These are phyloP conservation scores for Tiliacea citrago DNA, from an alignment of 2,888 invertebrate genomes.

Conservation along the genomic window DNA sequence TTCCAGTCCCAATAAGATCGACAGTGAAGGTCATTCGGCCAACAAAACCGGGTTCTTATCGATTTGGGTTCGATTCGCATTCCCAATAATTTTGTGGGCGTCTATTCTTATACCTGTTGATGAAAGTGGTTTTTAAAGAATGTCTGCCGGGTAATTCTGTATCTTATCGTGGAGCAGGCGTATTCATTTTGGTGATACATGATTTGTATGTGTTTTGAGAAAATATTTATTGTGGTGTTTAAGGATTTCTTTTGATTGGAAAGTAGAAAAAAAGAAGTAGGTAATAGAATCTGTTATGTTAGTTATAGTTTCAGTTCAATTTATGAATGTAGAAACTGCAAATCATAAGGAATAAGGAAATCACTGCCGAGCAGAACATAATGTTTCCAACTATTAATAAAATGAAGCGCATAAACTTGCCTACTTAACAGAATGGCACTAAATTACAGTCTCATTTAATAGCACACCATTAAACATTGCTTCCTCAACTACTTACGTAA, in stretches of 20 bases:
- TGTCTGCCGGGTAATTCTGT: not conserved
- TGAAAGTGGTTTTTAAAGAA: slow-evolving; percentile 37
- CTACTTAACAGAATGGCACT: not conserved
- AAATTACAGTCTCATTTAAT: slow-evolving; percentile 7
- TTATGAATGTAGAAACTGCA: not conserved
- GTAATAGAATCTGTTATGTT: not conserved
- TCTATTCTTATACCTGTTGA: slow-evolving; percentile 16
- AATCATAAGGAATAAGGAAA: slow-evolving; percentile 22
- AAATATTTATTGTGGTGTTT: not conserved
- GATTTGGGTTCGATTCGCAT: slow-evolving; percentile 41
- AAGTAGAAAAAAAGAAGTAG: not conserved
- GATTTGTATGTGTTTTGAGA: slow-evolving; percentile 6
- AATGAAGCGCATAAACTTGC: not conserved
- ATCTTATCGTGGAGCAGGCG: slow-evolving; percentile 30
- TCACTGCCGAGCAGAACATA: not conserved
- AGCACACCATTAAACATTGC: not conserved
- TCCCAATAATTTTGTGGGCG: slow-evolving; percentile 46
- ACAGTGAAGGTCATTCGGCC: slow-evolving; percentile 53
- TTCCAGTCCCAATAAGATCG: slow-evolving; percentile 55
- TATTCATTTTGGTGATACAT: slow-evolving; percentile 39
- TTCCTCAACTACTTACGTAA: not conserved
- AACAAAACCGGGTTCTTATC: slow-evolving; percentile 43
- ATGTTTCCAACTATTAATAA: slow-evolving; percentile 1
- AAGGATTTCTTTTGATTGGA: not conserved
- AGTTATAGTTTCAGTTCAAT: not conserved